Evolutionary conservation across 2,113 vertebrate genomes (phyloP).

Genomic region (Atractosteus spatula): DNA sequence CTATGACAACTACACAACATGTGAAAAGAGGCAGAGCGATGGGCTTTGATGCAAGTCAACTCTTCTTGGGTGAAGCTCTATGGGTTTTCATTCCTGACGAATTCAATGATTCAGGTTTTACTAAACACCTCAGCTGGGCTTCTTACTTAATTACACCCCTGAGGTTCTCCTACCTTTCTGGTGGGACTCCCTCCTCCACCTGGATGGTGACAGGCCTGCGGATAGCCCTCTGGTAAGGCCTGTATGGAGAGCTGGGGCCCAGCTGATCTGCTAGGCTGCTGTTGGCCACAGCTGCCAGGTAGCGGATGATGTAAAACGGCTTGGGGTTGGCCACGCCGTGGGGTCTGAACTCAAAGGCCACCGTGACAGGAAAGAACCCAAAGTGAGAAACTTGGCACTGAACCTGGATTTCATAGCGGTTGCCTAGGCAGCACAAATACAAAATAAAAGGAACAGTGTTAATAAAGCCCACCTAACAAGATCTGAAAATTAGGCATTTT

Average conservation of each 20-base stretch:
- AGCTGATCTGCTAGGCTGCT: slow-evolving; percentile 69
- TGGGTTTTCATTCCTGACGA: not conserved
- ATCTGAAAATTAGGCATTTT: not conserved
- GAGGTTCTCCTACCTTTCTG: slow-evolving; percentile 58
- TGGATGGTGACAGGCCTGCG: not conserved
- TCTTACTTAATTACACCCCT: not conserved
- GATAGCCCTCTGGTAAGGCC: slow-evolving; percentile 42
- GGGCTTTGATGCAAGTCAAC: not conserved
- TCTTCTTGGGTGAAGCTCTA: not conserved
- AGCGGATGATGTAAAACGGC: slow-evolving; percentile 75
- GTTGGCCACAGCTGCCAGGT: slow-evolving; percentile 57
- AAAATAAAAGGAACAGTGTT: not conserved
- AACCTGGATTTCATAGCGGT: slow-evolving; percentile 61
- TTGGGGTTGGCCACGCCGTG: slow-evolving; percentile 28
- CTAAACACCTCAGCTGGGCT: not conserved
- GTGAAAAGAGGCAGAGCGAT: not conserved
- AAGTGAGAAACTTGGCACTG: slow-evolving; percentile 53
- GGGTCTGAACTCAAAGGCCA: slow-evolving; percentile 74
- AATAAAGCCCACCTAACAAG: not conserved
- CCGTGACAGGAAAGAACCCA: slow-evolving; percentile 62
- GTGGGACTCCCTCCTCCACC: slow-evolving; percentile 69
- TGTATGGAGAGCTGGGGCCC: slow-evolving; percentile 66
- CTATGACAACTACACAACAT: not conserved
- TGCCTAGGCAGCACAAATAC: slow-evolving; percentile 51
- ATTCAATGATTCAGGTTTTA: not conserved